Evolutionary conservation across 2,113 vertebrate species (phyloP).

Genomic region (Cyprinodon brontotheroides): DNA sequence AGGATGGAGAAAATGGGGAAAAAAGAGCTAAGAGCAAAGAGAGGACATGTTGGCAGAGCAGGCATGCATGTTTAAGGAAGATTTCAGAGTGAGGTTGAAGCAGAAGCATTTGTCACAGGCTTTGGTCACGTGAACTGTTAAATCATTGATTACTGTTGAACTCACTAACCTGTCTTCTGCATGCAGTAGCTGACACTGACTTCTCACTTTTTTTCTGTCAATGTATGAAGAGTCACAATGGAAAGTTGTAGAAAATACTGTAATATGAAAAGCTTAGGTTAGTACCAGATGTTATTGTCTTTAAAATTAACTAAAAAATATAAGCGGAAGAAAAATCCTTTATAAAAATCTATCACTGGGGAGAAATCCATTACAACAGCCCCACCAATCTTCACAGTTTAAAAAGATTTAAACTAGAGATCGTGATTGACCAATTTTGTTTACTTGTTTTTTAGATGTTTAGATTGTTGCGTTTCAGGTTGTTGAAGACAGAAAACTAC

Average conservation of each 20-base stretch:
- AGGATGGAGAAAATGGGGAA: constrained; percentile 33
- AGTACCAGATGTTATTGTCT: background rate
- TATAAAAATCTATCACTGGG: background rate
- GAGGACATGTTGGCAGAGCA: constrained; percentile 22
- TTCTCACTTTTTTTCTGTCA: constrained; percentile 23
- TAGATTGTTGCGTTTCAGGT: too few species aligned
- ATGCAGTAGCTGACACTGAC: constrained; percentile 17
- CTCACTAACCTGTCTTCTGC: constrained; percentile 26
- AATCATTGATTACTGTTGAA: constrained; percentile 63
- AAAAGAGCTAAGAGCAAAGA: background rate
- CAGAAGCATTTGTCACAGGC: constrained; percentile 25
- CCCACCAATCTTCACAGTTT: too few species aligned
- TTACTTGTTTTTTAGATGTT: too few species aligned
- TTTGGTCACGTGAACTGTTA: constrained; percentile 49
- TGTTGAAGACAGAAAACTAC: too few species aligned
- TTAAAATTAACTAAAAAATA: too few species aligned
- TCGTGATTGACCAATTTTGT: too few species aligned
- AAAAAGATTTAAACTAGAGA: too few species aligned
- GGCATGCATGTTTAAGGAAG: constrained; percentile 39
- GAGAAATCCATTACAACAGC: too few species aligned
- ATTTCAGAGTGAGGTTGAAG: constrained; percentile 9
- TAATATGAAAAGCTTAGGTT: background rate
- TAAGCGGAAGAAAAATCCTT: background rate
- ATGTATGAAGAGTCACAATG: background rate
- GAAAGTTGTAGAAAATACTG: background rate